phyloP scores from a whole-genome alignment of 2,113 vertebrate genomes.

The Cryptomyrus ogoouensis region DNA sequence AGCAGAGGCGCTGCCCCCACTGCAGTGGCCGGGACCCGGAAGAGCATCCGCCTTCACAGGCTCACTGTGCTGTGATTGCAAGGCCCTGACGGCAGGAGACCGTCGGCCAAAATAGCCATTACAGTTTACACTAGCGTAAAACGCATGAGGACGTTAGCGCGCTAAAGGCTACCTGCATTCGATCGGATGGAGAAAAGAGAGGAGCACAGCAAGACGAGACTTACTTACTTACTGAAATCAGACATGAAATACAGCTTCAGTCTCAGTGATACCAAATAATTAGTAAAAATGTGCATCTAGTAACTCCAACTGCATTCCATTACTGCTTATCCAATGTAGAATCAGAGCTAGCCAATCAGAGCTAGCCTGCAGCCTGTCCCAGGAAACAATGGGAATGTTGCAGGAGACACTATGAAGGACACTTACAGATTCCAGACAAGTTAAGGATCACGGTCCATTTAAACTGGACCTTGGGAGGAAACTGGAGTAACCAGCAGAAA shows the following conservation, averaged over 20 bases:
- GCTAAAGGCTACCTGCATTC: background rate
- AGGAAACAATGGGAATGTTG: background rate
- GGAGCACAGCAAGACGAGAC: background rate
- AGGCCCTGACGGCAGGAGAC: background rate
- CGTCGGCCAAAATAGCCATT: background rate
- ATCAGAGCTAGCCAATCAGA: background rate
- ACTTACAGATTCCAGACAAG: background rate
- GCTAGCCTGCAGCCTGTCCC: background rate
- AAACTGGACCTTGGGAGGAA: background rate
- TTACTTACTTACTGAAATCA: background rate
- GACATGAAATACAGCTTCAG: background rate
- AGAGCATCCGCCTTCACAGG: background rate
- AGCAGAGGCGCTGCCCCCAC: constrained; percentile 19
- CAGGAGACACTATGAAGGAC: background rate
- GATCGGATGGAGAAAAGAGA: background rate
- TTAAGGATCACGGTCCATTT: background rate
- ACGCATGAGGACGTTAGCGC: background rate
- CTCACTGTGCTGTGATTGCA: background rate
- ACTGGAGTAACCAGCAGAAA: background rate
- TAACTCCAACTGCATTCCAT: background rate
- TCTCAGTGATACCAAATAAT: background rate
- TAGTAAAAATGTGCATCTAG: background rate
- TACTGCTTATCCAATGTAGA: background rate
- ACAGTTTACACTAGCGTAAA: background rate
- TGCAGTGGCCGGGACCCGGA: background rate